A percentile compares a stretch with the other conserved stretches of the same genome.
Evolutionary conservation across 2,888 invertebrate species (phyloP).

Genomic region (Amblyteles armatorius): DNA sequence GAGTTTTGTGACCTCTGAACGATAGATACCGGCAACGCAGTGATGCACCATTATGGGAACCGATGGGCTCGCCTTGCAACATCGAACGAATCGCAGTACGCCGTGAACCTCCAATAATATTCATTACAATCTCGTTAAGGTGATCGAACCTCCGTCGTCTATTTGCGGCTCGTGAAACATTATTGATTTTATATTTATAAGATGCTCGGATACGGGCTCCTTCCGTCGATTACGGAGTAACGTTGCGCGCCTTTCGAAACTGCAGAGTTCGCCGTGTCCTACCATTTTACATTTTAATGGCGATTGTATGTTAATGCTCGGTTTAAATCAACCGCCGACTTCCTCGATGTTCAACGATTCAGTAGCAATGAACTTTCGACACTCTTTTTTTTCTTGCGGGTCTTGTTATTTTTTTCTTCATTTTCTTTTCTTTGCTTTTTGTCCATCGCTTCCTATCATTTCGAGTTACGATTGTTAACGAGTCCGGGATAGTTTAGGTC

Average conservation of each 20-base stretch:
- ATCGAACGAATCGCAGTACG: slow-evolving; percentile 28
- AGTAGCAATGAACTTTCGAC: slow-evolving; percentile 45
- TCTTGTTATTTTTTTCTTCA: not conserved
- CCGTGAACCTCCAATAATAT: slow-evolving; percentile 22
- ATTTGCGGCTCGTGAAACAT: slow-evolving; percentile 45
- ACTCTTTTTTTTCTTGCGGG: not conserved
- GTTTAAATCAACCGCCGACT: slow-evolving; percentile 44
- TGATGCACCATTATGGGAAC: not conserved
- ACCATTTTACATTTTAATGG: slow-evolving; percentile 67
- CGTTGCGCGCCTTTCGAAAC: slow-evolving; percentile 20
- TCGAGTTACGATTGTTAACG: not conserved
- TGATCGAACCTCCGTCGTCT: slow-evolving; percentile 53
- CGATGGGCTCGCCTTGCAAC: slow-evolving; percentile 8
- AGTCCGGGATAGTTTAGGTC: not conserved
- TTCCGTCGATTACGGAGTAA: slow-evolving; percentile 59
- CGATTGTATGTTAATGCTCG: slow-evolving; percentile 68
- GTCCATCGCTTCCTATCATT: not conserved
- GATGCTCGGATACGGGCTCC: slow-evolving; percentile 49
- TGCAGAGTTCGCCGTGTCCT: slow-evolving; percentile 14
- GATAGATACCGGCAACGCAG: slow-evolving; percentile 9
- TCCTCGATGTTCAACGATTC: slow-evolving; percentile 37
- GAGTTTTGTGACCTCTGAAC: slow-evolving; percentile 16
- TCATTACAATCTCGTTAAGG: slow-evolving; percentile 50
- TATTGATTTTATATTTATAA: slow-evolving; percentile 62
- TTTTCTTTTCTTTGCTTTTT: not conserved